Evolutionary conservation across 2,888 invertebrate genomes (phyloP).

Genomic region (Epiblema foenella): DNA sequence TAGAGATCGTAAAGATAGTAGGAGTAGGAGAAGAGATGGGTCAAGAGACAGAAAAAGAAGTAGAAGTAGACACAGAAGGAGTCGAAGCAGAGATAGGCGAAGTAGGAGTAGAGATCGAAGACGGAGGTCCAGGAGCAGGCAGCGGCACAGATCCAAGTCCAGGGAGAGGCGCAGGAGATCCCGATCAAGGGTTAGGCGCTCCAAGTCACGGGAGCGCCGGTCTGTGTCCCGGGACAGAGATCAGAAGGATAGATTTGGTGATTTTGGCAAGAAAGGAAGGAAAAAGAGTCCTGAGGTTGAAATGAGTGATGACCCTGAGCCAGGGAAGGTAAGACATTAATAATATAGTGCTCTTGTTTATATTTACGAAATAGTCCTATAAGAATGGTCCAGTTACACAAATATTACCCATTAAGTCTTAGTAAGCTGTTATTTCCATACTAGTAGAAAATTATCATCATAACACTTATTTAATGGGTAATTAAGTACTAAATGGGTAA

Average conservation of each 20-base stretch:
- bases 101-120: conserved; percentile 59
- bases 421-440: too few relatives aligned
- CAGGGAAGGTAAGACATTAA: conserved; percentile 86
- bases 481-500: too few relatives aligned
- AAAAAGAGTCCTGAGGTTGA: conserved; percentile 81
- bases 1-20: conserved; percentile 58
- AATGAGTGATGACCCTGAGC: conserved; percentile 90
- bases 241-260: conserved; percentile 61
- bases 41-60: conserved; percentile 60
- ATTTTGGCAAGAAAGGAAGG: conserved; percentile 65
- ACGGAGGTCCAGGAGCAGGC: conserved; percentile 60
- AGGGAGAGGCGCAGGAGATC: conserved; percentile 54
- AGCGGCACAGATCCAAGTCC: conserved; percentile 61
- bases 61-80: conserved; percentile 53
- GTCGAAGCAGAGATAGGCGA: conserved; percentile 55
- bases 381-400: too few relatives aligned
- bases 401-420: too few relatives aligned
- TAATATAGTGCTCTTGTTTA: not conserved
- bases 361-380: not conserved
- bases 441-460: too few relatives aligned
- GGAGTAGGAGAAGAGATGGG: conserved; percentile 58
- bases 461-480: too few relatives aligned
- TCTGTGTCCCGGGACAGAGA: conserved; percentile 59
- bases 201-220: conserved; percentile 60
- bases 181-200: conserved; percentile 58